Conservation (phyloP, 2,888 invertebrate species). For the Cataglyphis altisquamis region DNA sequence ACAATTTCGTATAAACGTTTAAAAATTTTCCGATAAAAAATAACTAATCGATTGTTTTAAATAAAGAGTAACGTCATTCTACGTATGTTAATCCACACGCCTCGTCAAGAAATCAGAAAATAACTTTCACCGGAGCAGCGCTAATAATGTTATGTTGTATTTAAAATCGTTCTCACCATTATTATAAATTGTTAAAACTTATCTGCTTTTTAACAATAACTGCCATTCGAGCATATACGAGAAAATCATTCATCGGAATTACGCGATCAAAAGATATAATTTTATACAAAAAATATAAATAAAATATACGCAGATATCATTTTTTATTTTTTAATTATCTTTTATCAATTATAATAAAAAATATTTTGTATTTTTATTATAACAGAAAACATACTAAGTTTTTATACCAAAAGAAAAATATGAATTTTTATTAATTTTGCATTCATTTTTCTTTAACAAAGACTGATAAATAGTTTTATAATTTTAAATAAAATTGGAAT, state of each 20-base stretch:
- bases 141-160: conserved; percentile 68
- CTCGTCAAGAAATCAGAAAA: conserved; percentile 53
- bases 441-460: not conserved
- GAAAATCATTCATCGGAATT: conserved; percentile 11
- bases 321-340: not conserved
- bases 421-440: not conserved
- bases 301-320: not conserved
- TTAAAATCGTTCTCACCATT: conserved; percentile 63
- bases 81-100: conserved; percentile 57
- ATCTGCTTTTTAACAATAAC: conserved; percentile 58
- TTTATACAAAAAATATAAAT: not conserved
- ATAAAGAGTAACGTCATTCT: conserved; percentile 56
- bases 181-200: conserved; percentile 63
- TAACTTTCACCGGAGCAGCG: conserved; percentile 72
- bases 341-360: not conserved
- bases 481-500: not conserved
- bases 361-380: not conserved
- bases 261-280: not conserved
- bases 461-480: not conserved
- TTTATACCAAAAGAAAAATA: not conserved
- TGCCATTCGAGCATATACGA: conserved; percentile 20
- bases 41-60: conserved; percentile 23
- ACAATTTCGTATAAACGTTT: conserved; percentile 1
- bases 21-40: not conserved
- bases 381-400: not conserved